These are phyloP conservation scores for Hydrotaea cyrtoneurina DNA, from an alignment of 2,888 invertebrate species.

Conservation along the genomic window DNA sequence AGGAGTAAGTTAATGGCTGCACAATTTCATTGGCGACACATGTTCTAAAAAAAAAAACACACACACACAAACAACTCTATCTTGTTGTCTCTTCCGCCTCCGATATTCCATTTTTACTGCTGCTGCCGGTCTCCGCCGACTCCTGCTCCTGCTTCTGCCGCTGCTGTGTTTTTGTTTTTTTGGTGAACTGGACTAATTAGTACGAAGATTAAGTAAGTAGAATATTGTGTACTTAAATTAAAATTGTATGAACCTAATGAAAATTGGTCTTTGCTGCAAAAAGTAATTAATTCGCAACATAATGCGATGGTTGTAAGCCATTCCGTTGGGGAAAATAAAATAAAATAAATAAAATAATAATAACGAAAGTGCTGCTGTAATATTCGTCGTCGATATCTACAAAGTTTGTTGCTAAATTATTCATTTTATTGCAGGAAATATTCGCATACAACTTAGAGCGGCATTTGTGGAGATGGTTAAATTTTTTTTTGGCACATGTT, in stretches of 20 bases:
- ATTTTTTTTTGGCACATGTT: no score
- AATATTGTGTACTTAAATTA: background rate
- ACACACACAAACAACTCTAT: slow-evolving; percentile 11
- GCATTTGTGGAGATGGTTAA: no score
- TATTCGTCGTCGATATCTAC: no score
- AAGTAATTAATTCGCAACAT: background rate
- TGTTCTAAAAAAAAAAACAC: no score
- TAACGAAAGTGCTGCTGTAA: no score
- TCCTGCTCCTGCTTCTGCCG: background rate
- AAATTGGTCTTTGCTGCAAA: background rate
- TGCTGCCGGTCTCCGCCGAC: background rate
- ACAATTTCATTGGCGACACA: slow-evolving; percentile 48
- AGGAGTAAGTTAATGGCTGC: slow-evolving; percentile 76
- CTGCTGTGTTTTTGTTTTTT: background rate
- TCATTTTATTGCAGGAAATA: no score
- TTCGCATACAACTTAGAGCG: no score
- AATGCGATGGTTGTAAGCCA: no score
- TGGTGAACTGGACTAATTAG: slow-evolving; percentile 48
- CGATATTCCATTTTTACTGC: background rate
- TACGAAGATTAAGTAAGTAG: slow-evolving; percentile 63
- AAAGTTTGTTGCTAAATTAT: no score
- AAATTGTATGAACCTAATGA: background rate
- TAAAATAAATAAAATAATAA: no score
- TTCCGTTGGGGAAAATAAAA: no score
- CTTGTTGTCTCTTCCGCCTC: background rate